Evolutionary conservation across 2,113 vertebrate species (phyloP), one percentile per base, ranked within the genome.

Genomic region (Burhinus oedicnemus): DNA sequence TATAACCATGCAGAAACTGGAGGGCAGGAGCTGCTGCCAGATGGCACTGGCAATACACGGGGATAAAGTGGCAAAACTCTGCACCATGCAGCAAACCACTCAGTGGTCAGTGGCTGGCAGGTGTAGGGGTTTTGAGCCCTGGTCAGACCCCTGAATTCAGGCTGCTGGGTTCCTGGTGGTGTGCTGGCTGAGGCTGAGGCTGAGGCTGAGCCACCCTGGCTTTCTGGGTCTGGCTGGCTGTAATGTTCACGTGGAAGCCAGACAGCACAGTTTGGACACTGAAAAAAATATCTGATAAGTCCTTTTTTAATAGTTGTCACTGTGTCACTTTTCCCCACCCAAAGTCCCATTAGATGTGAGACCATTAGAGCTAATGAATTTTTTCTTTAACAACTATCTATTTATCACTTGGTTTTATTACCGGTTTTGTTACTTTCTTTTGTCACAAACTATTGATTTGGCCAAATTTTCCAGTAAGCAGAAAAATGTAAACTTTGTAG

Each of bases 161-260:
- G 49, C n/a, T 30, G 52, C 42, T 2, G 2, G 36, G 4, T 9
- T 77, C 18, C 51, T 29, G 27, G 36, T 4, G 18, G 4, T 13
- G 34, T 12, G 9, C 76, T 38, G 45, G 13, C 65, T n/a, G 57
- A 6, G 62, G 12, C 65, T n/a, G 57, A 7, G 62, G 38, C 27
- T 13, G 12, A 6, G 11, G 22, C 14, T 15, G 38, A 44, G 69
- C 30, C 15, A 21, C 7, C 8, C 26, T 6, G 11, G 13, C 10
- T 6, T 49, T 16, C 5, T 6, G 16, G 27, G 5, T 9, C 82
- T 71, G 26, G 34, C 81, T 34, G 13, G 6, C 61, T 36, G 12
- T 5, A 21, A 5, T 2, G 6, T 15, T 47, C 51, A 22, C 10
- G 0, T 0, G 3, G 68, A 38, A 88, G 16, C 8, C 45, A 79